Evolutionary conservation across 2,113 vertebrate species (phyloP), one percentile per base, ranked within the genome.

Genomic region (Sisor rabdophorus): DNA sequence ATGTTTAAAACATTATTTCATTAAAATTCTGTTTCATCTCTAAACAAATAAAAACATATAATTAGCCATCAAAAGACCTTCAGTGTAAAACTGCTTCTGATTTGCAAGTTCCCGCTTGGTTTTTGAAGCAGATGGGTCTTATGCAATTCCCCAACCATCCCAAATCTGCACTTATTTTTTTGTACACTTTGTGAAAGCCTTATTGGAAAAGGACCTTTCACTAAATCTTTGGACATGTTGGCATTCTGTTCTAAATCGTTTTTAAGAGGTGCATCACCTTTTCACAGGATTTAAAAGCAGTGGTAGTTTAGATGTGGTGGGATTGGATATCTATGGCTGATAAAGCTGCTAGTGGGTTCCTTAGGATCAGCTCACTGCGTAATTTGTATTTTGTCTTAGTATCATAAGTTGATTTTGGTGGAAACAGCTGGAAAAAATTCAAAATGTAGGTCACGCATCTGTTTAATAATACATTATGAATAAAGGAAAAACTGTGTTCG

Each of bases 401-500:
- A 22, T 28, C 26, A 22, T 3, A 68, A 12, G 24, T 69, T 26
- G 0, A 24, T 52, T 52, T 28, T 24, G 65, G 65, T 50, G 11
- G 9, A 69, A 52, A 30, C 65, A 52, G 17, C 65, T 69, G 65
- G 9, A 9, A 26, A 68, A 28, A 67, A 13, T 65, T 5, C 13
- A 22, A 47, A 47, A 50, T 68, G 65, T 28, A 69, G 44, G 44
- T 28, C 65, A 69, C 65, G 52, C 65, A 69, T 69, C 65, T 69
- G 47, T 52, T 69, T 19, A 69, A 68, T 50, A 68, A 52, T 69
- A 20, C 65, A 52, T 69, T 28, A 11, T 30, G 16, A 15, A 50
- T 28, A 26, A 26, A 12, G 32, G 32, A 7, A 28, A 26, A 28
- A 68, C 8, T 1, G 22, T 50, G 22, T 48, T 2, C 16, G 28